Percentiles rank a stretch among this genome's conserved stretches.
These are phyloP conservation scores for Drosophila parvula DNA, from an alignment of 1,140 invertebrate species.

Conservation along the genomic window DNA sequence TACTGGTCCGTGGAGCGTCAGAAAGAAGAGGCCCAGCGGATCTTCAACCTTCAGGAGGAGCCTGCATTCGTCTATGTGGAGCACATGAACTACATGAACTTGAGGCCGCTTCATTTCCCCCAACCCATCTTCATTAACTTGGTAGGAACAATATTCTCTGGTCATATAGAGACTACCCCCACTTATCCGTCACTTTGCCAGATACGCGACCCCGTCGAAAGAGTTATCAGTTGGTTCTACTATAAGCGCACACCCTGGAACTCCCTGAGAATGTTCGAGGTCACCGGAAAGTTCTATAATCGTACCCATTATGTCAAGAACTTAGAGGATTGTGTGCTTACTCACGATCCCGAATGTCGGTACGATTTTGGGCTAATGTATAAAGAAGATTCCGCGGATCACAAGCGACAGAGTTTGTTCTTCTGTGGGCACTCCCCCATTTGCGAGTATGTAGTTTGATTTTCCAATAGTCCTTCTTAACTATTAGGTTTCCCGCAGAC, in stretches of 20 bases:
- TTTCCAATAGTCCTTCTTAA: not conserved
- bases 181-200: constrained; percentile 15
- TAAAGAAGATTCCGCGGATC: constrained; percentile 90
- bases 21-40: constrained; percentile 29
- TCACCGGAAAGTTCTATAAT: constrained; percentile 91
- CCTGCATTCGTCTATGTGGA: constrained; percentile 51
- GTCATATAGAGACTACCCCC: not conserved
- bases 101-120: constrained; percentile 88
- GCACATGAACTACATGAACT: constrained; percentile 85
- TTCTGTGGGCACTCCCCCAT: constrained; percentile 94
- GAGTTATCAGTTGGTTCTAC: constrained; percentile 96
- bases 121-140: constrained; percentile 95
- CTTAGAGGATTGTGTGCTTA: constrained; percentile 93
- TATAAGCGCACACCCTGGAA: constrained; percentile 90
- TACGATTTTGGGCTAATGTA: constrained; percentile 91
- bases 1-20: constrained; percentile 39
- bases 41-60: constrained; percentile 56
- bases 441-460: constrained; percentile 87
- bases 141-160: constrained; percentile 83
- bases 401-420: constrained; percentile 89
- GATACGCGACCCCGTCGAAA: constrained; percentile 91
- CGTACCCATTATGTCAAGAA: constrained; percentile 93
- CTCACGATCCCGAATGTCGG: constrained; percentile 91
- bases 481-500: constrained; percentile 84
- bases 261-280: constrained; percentile 59